Evolutionary conservation across 1,140 invertebrate species (phyloP), one percentile per base, ranked within the genome.

Genomic region (Elymnias hypermnestra): DNA sequence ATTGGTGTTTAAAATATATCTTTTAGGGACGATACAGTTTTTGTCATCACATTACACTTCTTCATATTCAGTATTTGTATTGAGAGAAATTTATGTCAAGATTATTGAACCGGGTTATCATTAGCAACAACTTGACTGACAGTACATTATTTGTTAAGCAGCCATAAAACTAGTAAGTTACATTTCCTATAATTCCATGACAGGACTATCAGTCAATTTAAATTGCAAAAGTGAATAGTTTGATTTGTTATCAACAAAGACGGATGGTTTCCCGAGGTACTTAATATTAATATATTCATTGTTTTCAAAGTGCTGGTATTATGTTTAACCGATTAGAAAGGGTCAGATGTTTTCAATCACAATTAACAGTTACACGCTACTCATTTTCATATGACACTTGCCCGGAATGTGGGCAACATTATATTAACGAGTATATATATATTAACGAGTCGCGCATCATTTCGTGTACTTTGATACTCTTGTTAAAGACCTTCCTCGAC

Each of bases 11-110:
- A n/a, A n/a, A n/a, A n/a, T n/a, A n/a, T n/a, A n/a, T n/a, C n/a
- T n/a, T n/a, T n/a, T n/a, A n/a, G n/a, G n/a, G n/a, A n/a, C n/a
- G n/a, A n/a, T n/a, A n/a, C n/a, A n/a, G n/a, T n/a, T n/a, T n/a
- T n/a, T n/a, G n/a, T n/a, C n/a, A n/a, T n/a, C n/a, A n/a, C n/a
- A n/a, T n/a, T n/a, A n/a, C n/a, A n/a, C n/a, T n/a, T n/a, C n/a
- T n/a, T n/a, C n/a, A n/a, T n/a, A n/a, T n/a, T n/a, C n/a, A n/a
- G n/a, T n/a, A n/a, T n/a, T n/a, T n/a, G n/a, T n/a, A n/a, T n/a
- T n/a, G 68, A 53, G 44, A 39, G 48, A 57, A 64, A 60, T 63
- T 64, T 66, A 74, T 79, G 59, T 70, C 71, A 73, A 59, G 56
- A 51, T 61, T 66, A 69, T 71, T 65, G 51, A 67, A 63, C 56